Evolutionary conservation across 2,113 vertebrate genomes (phyloP).

Genomic region (Bubo blakistoni): DNA sequence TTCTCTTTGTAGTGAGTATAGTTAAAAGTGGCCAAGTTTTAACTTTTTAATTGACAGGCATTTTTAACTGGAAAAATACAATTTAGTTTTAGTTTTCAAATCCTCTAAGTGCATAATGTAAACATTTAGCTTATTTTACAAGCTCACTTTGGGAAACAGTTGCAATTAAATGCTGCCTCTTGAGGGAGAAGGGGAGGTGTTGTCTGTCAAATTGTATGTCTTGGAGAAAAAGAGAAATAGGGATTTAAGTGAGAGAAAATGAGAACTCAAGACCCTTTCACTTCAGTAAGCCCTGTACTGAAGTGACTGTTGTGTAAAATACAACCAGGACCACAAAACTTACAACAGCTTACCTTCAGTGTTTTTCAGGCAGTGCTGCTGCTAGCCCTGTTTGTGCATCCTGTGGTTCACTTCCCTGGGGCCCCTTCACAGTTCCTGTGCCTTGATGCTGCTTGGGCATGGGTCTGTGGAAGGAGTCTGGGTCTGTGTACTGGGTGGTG

Average conservation of each 20-base stretch:
- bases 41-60: not conserved
- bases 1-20: not conserved
- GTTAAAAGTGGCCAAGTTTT: not conserved
- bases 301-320: not conserved
- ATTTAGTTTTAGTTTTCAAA: not conserved
- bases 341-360: not conserved
- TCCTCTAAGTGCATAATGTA: too few relatives aligned
- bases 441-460: accelerated
- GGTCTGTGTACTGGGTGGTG: accelerated
- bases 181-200: not conserved
- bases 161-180: not conserved
- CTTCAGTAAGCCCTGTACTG: too few relatives aligned
- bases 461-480: not conserved
- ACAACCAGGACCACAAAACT: not conserved
- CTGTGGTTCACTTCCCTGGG: not conserved
- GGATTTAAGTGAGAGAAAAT: not conserved
- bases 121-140: not conserved
- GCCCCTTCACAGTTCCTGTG: too few relatives aligned
- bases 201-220: not conserved
- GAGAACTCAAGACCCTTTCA: accelerated
- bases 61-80: not conserved
- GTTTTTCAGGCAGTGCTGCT: not conserved
- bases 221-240: not conserved
- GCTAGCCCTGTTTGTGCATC: not conserved
- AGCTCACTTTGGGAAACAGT: not conserved